Evolutionary conservation across 2,797 vertebrate species (phyloP).

Genomic region (Harpagifer antarcticus): DNA sequence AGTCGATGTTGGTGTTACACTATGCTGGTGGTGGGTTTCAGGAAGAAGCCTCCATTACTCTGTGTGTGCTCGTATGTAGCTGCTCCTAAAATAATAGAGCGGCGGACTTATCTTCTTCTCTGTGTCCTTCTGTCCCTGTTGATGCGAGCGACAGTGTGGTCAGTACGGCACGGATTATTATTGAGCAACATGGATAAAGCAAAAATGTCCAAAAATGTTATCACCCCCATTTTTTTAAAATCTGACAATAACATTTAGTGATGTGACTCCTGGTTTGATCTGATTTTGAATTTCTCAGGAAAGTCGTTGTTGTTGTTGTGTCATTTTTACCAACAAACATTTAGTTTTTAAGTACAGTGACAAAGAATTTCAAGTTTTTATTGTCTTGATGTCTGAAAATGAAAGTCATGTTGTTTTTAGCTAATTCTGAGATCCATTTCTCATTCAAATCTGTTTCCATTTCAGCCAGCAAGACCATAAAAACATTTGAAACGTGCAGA

Average conservation of each 20-base stretch:
- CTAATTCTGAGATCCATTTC: neutral
- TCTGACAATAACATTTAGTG: constrained; percentile 48
- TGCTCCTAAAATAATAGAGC: constrained; percentile 14
- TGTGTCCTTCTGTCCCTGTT: constrained; percentile 26
- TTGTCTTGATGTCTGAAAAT: constrained; percentile 24
- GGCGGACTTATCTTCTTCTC: constrained; percentile 2
- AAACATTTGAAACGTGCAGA: constrained; percentile 24
- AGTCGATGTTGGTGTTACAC: constrained; percentile 65
- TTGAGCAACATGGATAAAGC: constrained; percentile 43
- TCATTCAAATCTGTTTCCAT: constrained; percentile 17
- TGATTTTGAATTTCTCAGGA: constrained; percentile 81
- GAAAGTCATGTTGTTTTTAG: neutral
- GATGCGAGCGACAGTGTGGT: constrained; percentile 7
- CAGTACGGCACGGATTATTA: constrained; percentile 17
- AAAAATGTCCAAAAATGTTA: constrained; percentile 44
- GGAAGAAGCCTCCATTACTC: constrained; percentile 54
- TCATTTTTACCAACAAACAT: constrained; percentile 62
- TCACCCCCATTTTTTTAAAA: constrained; percentile 20
- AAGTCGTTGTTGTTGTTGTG: constrained; percentile 57
- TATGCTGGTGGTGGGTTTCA: constrained; percentile 68
- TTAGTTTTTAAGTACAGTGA: constrained; percentile 28
- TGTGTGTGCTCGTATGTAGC: constrained; percentile 46
- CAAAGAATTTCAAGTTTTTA: constrained; percentile 26
- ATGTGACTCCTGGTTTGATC: constrained; percentile 72
- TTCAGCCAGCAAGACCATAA: constrained; percentile 15